A percentile compares a stretch with the other conserved stretches of the same genome.
These are phyloP conservation scores for Dipus sagitta DNA, from an alignment of 2,797 vertebrate species.

Conservation along the genomic window DNA sequence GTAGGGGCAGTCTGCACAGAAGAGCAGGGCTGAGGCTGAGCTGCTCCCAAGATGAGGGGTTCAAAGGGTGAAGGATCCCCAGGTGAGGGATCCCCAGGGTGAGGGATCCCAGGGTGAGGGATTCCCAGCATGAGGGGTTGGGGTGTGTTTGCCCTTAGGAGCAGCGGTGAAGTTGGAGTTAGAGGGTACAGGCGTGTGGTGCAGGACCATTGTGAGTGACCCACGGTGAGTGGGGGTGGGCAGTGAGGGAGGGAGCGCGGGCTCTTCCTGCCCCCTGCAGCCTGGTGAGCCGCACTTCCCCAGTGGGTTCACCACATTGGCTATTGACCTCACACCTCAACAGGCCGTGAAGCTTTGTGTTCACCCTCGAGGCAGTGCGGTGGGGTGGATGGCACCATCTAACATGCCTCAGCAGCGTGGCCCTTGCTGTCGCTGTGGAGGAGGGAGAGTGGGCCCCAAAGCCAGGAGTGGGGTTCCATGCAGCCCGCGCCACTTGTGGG, in stretches of 20 bases:
- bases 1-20: too few relatives aligned
- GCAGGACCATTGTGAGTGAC: too few relatives aligned
- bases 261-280: not conserved
- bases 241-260: too few relatives aligned
- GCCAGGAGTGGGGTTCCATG: not conserved
- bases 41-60: too few relatives aligned
- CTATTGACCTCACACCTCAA: accelerated
- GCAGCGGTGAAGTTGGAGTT: not conserved
- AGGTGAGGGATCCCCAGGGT: too few relatives aligned
- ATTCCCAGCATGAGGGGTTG: accelerated
- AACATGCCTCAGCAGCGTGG: too few relatives aligned
- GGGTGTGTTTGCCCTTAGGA: not conserved
- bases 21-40: too few relatives aligned
- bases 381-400: too few relatives aligned
- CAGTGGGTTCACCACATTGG: too few relatives aligned
- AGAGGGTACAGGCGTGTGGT: too few relatives aligned
- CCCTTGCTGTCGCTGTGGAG: accelerated
- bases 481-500: accelerated
- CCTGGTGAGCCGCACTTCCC: accelerated
- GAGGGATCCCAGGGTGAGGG: accelerated
- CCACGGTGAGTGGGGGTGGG: too few relatives aligned
- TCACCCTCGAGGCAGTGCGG: not conserved
- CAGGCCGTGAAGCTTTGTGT: not conserved
- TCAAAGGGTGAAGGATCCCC: not conserved
- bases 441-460: not conserved